Conservation (phyloP, 2,113 vertebrate species). For the Madoqua kirkii region DNA sequence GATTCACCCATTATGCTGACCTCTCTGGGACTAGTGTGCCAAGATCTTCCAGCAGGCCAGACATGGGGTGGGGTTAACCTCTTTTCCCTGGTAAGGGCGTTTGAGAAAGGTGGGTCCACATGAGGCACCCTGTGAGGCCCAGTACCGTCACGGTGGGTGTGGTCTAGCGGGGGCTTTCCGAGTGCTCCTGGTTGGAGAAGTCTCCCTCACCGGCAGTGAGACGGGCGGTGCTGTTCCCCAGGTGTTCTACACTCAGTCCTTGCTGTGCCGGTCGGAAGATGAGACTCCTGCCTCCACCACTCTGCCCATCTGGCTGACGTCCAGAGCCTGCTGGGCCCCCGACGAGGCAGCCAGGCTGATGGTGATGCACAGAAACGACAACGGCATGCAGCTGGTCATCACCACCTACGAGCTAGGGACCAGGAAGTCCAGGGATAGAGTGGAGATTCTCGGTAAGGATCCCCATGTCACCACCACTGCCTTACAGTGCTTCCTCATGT, state of each 20-base stretch:
- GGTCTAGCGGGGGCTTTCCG: not conserved
- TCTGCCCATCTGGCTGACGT: constrained; percentile 66
- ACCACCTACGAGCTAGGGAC: constrained; percentile 74
- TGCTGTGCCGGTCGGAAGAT: constrained; percentile 71
- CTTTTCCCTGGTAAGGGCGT: accelerated
- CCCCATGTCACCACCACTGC: not conserved
- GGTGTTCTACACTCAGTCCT: constrained; percentile 75
- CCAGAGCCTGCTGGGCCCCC: constrained; percentile 79
- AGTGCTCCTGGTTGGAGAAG: not conserved
- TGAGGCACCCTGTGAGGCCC: not conserved
- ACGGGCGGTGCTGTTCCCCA: not conserved
- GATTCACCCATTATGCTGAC: too few species aligned
- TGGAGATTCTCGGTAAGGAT: constrained; percentile 69
- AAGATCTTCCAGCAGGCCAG: not conserved
- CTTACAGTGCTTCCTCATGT: not conserved
- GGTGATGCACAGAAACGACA: constrained; percentile 50
- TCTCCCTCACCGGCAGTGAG: not conserved
- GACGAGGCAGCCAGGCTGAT: constrained; percentile 77
- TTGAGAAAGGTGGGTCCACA: not conserved
- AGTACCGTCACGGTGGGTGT: accelerated
- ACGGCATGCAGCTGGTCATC: constrained; percentile 38
- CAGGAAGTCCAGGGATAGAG: constrained; percentile 77
- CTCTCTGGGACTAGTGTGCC: not conserved
- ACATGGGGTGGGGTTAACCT: not conserved
- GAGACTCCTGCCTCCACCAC: constrained; percentile 65